These are phyloP conservation scores for Coregonus clupeaformis DNA, from an alignment of 2,113 vertebrate genomes.

Conservation along the genomic window DNA sequence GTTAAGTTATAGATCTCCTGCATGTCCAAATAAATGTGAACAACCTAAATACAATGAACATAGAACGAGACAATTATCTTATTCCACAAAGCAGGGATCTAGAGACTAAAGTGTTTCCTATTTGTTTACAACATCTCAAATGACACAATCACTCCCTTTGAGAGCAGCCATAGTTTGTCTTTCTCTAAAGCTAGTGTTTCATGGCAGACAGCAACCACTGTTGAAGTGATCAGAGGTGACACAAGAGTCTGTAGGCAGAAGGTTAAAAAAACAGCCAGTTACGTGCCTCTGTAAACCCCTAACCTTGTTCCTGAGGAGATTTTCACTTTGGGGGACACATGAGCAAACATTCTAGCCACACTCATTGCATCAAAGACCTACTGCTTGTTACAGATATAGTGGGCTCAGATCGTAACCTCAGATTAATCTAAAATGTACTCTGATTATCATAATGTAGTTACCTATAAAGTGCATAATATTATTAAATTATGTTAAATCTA, in stretches of 20 bases:
- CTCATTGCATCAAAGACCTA: not conserved
- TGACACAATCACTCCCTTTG: constrained; percentile 31
- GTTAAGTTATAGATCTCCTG: too few species aligned
- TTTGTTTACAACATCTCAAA: constrained; percentile 33
- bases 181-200: constrained; percentile 62
- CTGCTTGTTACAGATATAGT: not conserved
- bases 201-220: constrained; percentile 52
- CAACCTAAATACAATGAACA: constrained; percentile 7
- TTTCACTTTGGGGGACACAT: constrained; percentile 35
- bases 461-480: not conserved
- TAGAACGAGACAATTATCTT: constrained; percentile 25
- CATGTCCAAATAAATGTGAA: not conserved
- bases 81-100: constrained; percentile 32
- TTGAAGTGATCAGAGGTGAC: constrained; percentile 77
- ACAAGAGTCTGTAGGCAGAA: constrained; percentile 76
- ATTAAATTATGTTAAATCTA: not conserved
- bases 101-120: not conserved
- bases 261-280: constrained; percentile 74
- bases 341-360: constrained; percentile 18
- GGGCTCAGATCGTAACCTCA: constrained; percentile 13
- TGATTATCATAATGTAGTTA: constrained; percentile 4
- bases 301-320: constrained; percentile 71
- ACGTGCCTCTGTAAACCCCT: constrained; percentile 68
- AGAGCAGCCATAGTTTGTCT: constrained; percentile 40
- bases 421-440: not conserved